Percentiles rank a stretch among this genome's conserved stretches.
Conservation (phyloP, 2,888 invertebrate species). For the Mythimna ferrago region DNA sequence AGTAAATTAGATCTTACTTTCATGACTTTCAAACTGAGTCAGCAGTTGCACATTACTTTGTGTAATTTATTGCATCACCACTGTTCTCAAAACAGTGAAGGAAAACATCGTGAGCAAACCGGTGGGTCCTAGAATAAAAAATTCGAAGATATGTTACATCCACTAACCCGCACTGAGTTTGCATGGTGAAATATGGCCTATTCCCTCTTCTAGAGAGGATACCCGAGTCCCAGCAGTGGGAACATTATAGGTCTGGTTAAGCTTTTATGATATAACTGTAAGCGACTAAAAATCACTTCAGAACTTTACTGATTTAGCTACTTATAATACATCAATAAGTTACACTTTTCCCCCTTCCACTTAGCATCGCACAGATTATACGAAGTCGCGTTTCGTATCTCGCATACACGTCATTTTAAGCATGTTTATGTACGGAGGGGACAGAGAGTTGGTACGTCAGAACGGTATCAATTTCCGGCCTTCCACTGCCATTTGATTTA, state of each 20-base stretch:
- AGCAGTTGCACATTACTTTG: too few relatives aligned
- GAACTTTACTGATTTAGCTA: slow-evolving; percentile 25
- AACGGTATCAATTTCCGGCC: slow-evolving; percentile 87
- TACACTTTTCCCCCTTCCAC: slow-evolving; percentile 28
- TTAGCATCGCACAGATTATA: slow-evolving; percentile 54
- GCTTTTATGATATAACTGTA: slow-evolving; percentile 29
- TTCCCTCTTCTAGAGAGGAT: too few relatives aligned
- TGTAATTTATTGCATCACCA: too few relatives aligned
- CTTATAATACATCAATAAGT: slow-evolving; percentile 38
- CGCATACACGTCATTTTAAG: slow-evolving; percentile 59
- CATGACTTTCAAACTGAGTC: too few relatives aligned
- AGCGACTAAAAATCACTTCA: slow-evolving; percentile 39
- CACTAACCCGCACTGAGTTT: too few relatives aligned
- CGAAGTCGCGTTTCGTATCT: slow-evolving; percentile 50
- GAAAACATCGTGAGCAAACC: too few relatives aligned
- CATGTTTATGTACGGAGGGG: slow-evolving; percentile 72
- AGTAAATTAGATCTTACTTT: slow-evolving; percentile 51
- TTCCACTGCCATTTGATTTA: slow-evolving; percentile 83
- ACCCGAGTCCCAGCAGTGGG: too few relatives aligned
- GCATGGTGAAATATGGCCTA: too few relatives aligned
- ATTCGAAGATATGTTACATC: too few relatives aligned
- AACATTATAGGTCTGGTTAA: too few relatives aligned
- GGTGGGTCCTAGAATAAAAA: too few relatives aligned
- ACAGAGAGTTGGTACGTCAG: slow-evolving; percentile 71
- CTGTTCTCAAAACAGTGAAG: too few relatives aligned